Base-by-base conservation (phyloP, 2,888 invertebrate genomes). In the Drosophila anomalata region DNA sequence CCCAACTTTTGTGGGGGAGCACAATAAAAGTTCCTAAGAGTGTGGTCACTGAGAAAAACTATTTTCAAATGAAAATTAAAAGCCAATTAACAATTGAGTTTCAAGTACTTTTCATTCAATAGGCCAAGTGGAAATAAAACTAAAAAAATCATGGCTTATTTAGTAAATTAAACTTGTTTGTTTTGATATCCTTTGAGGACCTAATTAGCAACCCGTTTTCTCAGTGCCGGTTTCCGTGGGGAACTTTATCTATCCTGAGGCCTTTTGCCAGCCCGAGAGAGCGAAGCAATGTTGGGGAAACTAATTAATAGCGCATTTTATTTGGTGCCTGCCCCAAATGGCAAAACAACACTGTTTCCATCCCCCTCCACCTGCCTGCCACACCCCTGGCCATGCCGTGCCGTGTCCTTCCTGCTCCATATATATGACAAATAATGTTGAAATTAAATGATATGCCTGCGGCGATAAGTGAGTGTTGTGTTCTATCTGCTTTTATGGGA, bases 221-320 rank as follows among this genome's bases (percentile, higher is more conserved):
- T 31, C 36, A 31, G 42, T 61, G 71, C 29, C n/a, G 36, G 22
- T 17, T 20, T 71, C 41, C 62, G 36, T 70, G 61, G 17, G 50
- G 41, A 61, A 61, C 51, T 46, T 48, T 72, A 63, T 70, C 55
- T 72, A 70, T 42, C 70, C 70, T 52, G 8, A 56, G 70, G 70
- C 42, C 69, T 62, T 82, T 81, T 79, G 69, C 83, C 73, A 63
- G 71, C 33, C 62, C 50, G 41, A 20, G 53, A 24, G 48, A 50
- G 39, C 22, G 22, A 44, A 67, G 66, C 63, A 52, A 41, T 69
- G 70, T 77, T 74, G 77, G 83, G 73, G 86, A 88, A 88, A 86
- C 88, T 84, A 84, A 84, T 84, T 84, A 86, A 84, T 86, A 78
- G 87, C 77, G 80, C 84, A 86, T 88, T 88, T 86, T 83, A 78